Conservation (phyloP, 2,888 invertebrate genomes). For the Autographa gamma region DNA sequence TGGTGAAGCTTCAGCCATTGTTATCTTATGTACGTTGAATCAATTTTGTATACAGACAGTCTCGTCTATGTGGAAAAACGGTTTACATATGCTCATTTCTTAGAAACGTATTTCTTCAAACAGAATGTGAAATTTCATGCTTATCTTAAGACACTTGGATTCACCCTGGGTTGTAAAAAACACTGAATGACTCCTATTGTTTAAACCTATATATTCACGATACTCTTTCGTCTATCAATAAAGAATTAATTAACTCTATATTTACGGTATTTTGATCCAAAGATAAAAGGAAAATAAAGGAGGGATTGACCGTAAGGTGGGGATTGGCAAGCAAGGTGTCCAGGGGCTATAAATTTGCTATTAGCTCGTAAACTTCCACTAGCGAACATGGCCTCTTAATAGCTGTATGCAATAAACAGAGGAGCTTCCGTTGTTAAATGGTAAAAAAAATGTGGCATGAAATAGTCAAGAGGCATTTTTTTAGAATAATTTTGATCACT, state of each 20-base stretch:
- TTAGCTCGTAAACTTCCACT: conserved; percentile 6
- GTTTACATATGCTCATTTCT: no score
- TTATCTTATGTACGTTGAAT: neutral
- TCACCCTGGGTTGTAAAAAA: no score
- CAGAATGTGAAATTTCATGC: no score
- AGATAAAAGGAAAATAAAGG: neutral
- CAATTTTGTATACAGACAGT: neutral
- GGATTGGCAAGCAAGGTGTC: neutral
- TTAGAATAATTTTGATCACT: no score
- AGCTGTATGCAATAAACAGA: neutral
- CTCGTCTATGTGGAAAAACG: no score
- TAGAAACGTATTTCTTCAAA: no score
- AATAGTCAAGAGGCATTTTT: no score
- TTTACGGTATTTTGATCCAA: neutral
- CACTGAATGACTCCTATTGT: no score
- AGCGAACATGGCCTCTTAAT: conserved; percentile 3
- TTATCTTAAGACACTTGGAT: no score
- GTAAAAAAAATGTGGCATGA: neutral
- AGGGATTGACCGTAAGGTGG: neutral
- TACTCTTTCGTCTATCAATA: neutral
- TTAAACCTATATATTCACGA: neutral
- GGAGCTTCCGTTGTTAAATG: neutral
- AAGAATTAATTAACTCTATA: neutral
- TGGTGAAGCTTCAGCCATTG: neutral
- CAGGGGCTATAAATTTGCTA: conserved; percentile 3